Evolutionary conservation across 2,113 vertebrate species (phyloP).

Genomic region (Ceyx margarethae): DNA sequence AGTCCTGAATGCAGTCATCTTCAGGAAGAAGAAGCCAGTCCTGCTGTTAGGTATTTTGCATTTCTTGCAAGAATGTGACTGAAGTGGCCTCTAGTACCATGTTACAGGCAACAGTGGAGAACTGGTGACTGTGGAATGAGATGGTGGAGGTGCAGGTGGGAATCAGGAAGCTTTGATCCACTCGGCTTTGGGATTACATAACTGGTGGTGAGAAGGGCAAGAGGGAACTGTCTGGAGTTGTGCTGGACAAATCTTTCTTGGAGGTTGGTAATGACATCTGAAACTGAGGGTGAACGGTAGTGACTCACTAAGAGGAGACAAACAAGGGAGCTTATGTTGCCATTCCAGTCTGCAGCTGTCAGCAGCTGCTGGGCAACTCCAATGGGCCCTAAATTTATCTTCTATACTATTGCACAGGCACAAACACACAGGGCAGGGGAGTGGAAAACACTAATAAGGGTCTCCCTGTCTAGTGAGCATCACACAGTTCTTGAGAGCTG

Average conservation of each 20-base stretch:
- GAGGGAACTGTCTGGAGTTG: neutral
- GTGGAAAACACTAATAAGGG: neutral
- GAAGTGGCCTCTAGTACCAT: neutral
- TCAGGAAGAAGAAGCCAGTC: constrained; percentile 79
- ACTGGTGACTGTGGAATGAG: neutral
- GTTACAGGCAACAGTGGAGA: neutral
- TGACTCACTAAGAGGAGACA: neutral
- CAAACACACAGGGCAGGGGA: neutral
- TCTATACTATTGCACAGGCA: neutral
- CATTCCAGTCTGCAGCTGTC: neutral
- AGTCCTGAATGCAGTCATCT: constrained; percentile 77
- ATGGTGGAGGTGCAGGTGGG: neutral
- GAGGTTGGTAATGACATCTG: neutral
- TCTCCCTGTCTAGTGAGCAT: constrained; percentile 78
- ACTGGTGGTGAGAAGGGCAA: neutral
- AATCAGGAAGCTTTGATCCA: neutral
- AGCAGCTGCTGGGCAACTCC: neutral
- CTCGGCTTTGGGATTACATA: neutral
- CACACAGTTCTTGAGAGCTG: constrained; percentile 81
- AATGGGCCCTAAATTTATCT: neutral
- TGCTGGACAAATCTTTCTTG: neutral
- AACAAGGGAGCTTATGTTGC: neutral
- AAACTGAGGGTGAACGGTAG: neutral
- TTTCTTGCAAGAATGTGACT: neutral
- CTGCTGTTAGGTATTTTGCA: constrained; percentile 83